These are phyloP conservation scores for Crotalus helleri DNA, from an alignment of 2,113 vertebrate species.

Conservation along the genomic window DNA sequence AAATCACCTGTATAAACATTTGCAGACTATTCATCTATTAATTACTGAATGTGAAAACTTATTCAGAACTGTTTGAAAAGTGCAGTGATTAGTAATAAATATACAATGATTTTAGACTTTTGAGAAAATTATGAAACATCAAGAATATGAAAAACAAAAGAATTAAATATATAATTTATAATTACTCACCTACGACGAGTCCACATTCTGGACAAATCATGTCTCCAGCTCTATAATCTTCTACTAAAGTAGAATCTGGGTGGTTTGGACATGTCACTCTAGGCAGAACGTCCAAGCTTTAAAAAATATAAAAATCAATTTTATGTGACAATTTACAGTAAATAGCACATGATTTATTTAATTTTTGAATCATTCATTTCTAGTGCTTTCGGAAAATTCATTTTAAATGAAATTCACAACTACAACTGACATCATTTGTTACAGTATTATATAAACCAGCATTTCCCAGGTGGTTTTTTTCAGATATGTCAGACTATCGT, in stretches of 20 bases:
- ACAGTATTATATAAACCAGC: not conserved
- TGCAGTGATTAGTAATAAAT: not conserved
- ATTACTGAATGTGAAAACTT: not conserved
- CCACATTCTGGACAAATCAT: constrained; percentile 99
- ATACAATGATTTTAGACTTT: not conserved
- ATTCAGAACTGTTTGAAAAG: not conserved
- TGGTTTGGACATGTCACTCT: constrained; percentile 95
- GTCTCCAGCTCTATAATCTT: constrained; percentile 98
- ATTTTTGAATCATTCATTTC: not conserved
- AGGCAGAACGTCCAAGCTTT: constrained; percentile 87
- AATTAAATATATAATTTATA: not conserved
- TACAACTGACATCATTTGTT: not conserved
- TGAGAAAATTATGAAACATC: not conserved
- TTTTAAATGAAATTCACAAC: not conserved
- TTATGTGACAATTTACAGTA: not conserved
- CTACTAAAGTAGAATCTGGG: constrained; percentile 92
- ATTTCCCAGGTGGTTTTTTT: not conserved
- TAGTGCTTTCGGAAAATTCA: not conserved
- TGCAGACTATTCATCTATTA: not conserved
- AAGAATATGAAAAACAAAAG: not conserved
- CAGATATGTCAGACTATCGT: not conserved
- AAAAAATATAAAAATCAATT: constrained; percentile 1
- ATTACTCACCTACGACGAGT: constrained; percentile 89
- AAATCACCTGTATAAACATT: not conserved
- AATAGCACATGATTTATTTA: not conserved